phyloP scores from a whole-genome alignment of 2,888 invertebrate species.

The Leistus spinibarbis region DNA sequence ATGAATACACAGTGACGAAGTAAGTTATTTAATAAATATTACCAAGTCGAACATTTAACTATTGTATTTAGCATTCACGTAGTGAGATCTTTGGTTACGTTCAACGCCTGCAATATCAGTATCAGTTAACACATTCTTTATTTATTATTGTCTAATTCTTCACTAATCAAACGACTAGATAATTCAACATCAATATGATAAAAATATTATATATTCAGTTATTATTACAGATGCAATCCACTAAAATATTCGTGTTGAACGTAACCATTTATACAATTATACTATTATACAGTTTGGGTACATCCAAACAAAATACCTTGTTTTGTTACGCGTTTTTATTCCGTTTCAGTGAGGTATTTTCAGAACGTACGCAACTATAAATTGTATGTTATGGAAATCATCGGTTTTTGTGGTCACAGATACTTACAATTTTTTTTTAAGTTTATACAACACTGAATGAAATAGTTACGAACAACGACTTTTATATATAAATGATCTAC shows the following conservation, averaged over 20 bases:
- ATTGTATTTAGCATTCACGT: background rate
- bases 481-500: slow-evolving; percentile 22
- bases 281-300: too few species aligned
- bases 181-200: slow-evolving; percentile 23
- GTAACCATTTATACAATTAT: slow-evolving; percentile 37
- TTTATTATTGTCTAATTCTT: slow-evolving; percentile 37
- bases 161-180: slow-evolving; percentile 28
- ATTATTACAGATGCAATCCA: background rate
- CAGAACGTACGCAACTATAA: too few species aligned
- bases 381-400: too few species aligned
- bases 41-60: slow-evolving; percentile 35
- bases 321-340: too few species aligned
- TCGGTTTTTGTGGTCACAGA: too few species aligned
- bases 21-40: slow-evolving; percentile 32
- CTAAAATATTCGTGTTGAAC: slow-evolving; percentile 14
- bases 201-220: background rate
- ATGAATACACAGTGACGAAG: slow-evolving; percentile 35
- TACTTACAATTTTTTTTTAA: too few species aligned
- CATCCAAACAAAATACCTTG: too few species aligned
- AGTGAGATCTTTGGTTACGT: slow-evolving; percentile 21
- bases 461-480: slow-evolving; percentile 34
- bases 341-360: too few species aligned
- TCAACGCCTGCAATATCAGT: slow-evolving; percentile 19
- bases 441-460: slow-evolving; percentile 26
- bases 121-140: slow-evolving; percentile 1